Base-by-base conservation (phyloP, 2,797 vertebrate genomes). In the Chloroceryle inda region DNA sequence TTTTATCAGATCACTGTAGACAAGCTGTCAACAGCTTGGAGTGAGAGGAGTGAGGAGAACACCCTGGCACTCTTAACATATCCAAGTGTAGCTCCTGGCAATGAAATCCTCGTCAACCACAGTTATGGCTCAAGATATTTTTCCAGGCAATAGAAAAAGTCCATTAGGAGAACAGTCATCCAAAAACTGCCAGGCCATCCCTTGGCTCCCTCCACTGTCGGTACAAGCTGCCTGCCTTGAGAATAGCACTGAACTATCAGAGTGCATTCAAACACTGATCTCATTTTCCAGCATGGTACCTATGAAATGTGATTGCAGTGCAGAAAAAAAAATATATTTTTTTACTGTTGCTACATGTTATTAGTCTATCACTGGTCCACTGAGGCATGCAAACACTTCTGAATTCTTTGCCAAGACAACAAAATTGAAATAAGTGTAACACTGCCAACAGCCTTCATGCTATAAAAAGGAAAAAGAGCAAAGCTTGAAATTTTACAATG, bases 371-470 rank as follows among this genome's bases (percentile, higher is more conserved):
- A 81, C 66, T 63, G 67, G 74, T 61, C 90, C 71, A 79, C 71
- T 44, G 86, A 87, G 77, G 88, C 67, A 84, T 44, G 35, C 35
- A 85, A 90, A 92, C 50, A 63, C 63, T 76, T 92, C 44, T 40
- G 27, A 93, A 63, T 76, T 92, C 74, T 85, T 93, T 74, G 78
- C 83, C 63, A 90, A 94, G 74, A 91, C 77, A 96, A 78, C 42
- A 92, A 94, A 94, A 87, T 64, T 71, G 29, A 44, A 85, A 74
- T 71, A 91, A 94, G 81, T 63, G 38, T n/a, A 87, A 84, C 22
- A 47, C 33, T 68, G 72, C 44, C 85, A 94, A 85, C 13, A 84
- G 42, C 5, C 55, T 6, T 6, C 16, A 29, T 31, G 38, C 47
- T 79, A 87, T 16, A 92, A 42, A 92, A 42, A 38, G 13, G 16